Percentiles rank a stretch among this genome's conserved stretches.
These are phyloP conservation scores for Grapholita molesta DNA, from an alignment of 1,140 invertebrate species.

Conservation along the genomic window DNA sequence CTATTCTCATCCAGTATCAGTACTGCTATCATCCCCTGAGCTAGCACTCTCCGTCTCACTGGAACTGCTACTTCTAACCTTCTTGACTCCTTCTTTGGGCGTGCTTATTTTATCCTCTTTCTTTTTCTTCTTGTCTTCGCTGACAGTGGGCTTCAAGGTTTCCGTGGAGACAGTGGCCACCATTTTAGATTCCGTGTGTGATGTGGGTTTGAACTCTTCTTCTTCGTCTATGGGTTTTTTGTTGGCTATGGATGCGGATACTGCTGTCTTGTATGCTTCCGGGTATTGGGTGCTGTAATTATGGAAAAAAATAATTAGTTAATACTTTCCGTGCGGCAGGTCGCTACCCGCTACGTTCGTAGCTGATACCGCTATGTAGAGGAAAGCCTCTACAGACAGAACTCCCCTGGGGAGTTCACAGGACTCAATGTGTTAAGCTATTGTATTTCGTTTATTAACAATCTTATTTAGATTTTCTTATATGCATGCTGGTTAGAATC, in stretches of 20 bases:
- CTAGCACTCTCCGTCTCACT: conserved; percentile 68
- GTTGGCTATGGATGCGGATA: conserved; percentile 80
- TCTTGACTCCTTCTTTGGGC: conserved; percentile 28
- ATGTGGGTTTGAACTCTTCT: conserved; percentile 44
- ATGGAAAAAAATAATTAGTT: conserved; percentile 75
- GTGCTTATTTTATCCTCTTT: conserved; percentile 31
- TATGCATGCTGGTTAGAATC: too few relatives aligned
- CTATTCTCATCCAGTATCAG: conserved; percentile 57
- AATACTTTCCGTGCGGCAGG: too few relatives aligned
- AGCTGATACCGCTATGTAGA: too few relatives aligned
- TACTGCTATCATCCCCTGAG: conserved; percentile 65
- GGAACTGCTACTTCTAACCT: conserved; percentile 57
- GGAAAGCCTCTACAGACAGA: too few relatives aligned
- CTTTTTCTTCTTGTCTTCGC: conserved; percentile 52
- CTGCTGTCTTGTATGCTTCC: conserved; percentile 86
- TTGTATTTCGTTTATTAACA: too few relatives aligned
- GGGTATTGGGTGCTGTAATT: conserved; percentile 86
- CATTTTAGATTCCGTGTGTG: conserved; percentile 62
- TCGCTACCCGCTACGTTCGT: too few relatives aligned
- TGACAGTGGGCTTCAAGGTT: conserved; percentile 68
- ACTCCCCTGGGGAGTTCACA: too few relatives aligned
- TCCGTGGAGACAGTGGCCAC: conserved; percentile 73
- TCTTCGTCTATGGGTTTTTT: conserved; percentile 79
- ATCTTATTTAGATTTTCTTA: too few relatives aligned
- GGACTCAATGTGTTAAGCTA: too few relatives aligned